Evolutionary conservation across 1,140 invertebrate species (phyloP).

Genomic region (Sarcophaga bullata): DNA sequence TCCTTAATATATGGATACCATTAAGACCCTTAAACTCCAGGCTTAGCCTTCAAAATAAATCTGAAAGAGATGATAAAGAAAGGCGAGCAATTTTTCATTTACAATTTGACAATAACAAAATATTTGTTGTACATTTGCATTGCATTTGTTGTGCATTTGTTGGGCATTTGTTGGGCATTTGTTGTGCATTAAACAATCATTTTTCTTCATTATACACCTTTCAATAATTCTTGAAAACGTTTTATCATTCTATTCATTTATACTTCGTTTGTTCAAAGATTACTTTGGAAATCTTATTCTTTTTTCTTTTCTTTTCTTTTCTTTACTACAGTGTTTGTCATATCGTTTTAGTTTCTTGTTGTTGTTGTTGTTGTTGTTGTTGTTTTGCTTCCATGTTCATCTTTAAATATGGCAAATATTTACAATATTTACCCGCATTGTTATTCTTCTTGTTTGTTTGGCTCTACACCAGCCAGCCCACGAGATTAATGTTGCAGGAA

Average conservation of each 20-base stretch:
- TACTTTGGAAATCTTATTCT: background rate
- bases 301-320: too few species aligned
- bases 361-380: slow-evolving; percentile 8
- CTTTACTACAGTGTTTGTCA: too few species aligned
- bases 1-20: too few species aligned
- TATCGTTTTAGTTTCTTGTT: background rate
- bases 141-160: too few species aligned
- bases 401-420: slow-evolving; percentile 34
- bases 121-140: too few species aligned
- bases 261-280: background rate
- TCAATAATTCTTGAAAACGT: slow-evolving; percentile 29
- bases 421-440: slow-evolving; percentile 34
- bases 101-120: too few species aligned
- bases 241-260: slow-evolving; percentile 9
- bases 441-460: background rate
- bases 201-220: slow-evolving; percentile 40
- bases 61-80: too few species aligned
- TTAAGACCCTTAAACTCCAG: too few species aligned
- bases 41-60: too few species aligned
- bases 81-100: too few species aligned
- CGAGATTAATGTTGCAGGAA: slow-evolving; percentile 40
- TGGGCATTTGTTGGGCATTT: too few species aligned
- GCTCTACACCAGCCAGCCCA: background rate
- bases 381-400: background rate
- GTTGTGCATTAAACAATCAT: slow-evolving; percentile 14